These are phyloP conservation scores for Oryzias celebensis DNA, from an alignment of 2,113 vertebrate species.

Conservation along the genomic window DNA sequence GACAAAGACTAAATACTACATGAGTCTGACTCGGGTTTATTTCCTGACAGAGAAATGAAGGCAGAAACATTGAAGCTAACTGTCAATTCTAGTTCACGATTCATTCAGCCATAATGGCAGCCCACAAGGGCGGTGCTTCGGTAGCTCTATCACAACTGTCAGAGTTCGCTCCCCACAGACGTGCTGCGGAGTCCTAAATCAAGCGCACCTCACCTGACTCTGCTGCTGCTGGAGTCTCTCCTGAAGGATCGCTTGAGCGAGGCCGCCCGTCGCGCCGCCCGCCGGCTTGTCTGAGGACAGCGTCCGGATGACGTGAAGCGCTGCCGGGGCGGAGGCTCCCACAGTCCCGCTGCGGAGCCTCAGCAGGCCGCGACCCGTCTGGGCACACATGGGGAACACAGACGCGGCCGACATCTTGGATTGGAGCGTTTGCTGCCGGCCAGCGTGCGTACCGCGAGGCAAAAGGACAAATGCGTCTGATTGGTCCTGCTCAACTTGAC, in stretches of 20 bases:
- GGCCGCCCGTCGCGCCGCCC: constrained; percentile 53
- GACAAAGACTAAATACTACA: too few species aligned
- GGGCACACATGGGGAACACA: constrained; percentile 78
- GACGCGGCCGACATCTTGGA: constrained; percentile 79
- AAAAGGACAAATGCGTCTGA: constrained; percentile 69
- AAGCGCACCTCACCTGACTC: constrained; percentile 66
- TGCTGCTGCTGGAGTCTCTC: constrained; percentile 71
- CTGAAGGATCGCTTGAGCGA: constrained; percentile 79
- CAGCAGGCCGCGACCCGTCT: constrained; percentile 71
- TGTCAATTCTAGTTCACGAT: background rate
- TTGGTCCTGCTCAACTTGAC: constrained; percentile 56
- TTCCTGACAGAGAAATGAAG: background rate
- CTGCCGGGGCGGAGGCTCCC: background rate
- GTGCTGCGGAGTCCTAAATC: fast-evolving
- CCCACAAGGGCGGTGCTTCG: background rate
- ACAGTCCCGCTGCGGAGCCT: constrained; percentile 38
- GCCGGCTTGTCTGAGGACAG: constrained; percentile 52
- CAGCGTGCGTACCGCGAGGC: constrained; percentile 27
- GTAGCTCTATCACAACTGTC: fast-evolving
- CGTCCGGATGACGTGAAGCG: constrained; percentile 36
- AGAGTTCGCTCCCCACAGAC: fast-evolving
- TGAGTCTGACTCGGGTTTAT: background rate
- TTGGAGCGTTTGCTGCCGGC: constrained; percentile 37
- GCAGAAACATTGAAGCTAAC: background rate
- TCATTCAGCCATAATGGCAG: fast-evolving